Evolutionary conservation across 1,140 invertebrate species (phyloP).

Genomic region (Drosophila sulfurigaster): DNA sequence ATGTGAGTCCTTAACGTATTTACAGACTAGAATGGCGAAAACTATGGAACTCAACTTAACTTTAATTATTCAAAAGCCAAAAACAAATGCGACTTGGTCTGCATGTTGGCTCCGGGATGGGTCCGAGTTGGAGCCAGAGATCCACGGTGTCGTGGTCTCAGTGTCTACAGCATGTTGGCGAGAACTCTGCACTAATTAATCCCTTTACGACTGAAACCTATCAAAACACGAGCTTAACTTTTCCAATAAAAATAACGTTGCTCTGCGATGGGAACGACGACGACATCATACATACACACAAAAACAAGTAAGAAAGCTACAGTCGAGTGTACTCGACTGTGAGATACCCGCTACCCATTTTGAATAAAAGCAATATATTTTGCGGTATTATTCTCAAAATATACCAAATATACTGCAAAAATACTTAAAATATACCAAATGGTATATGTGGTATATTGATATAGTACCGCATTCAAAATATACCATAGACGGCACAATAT

Average conservation of each 20-base stretch:
- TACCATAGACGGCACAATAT: too few species aligned
- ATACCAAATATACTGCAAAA: too few species aligned
- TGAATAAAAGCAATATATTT: too few species aligned
- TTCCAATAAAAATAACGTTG: constrained; percentile 83
- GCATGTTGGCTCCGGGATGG: constrained; percentile 21
- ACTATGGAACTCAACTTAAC: constrained; percentile 67
- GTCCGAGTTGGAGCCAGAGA: constrained; percentile 16
- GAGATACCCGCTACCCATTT: too few species aligned
- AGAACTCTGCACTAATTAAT: constrained; percentile 80
- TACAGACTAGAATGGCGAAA: constrained; percentile 14
- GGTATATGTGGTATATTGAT: too few species aligned
- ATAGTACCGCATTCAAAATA: too few species aligned
- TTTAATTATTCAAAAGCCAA: constrained; percentile 74
- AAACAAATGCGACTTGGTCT: constrained; percentile 64
- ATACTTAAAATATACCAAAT: too few species aligned
- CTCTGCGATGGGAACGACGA: constrained; percentile 57
- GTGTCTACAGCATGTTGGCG: constrained; percentile 58
- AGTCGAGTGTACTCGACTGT: too few species aligned
- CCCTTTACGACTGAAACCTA: constrained; percentile 84
- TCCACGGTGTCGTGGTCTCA: constrained; percentile 12
- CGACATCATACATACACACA: constrained; percentile 42
- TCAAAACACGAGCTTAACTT: constrained; percentile 84
- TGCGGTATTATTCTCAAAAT: too few species aligned
- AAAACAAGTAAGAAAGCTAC: too few species aligned
- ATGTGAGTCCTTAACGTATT: constrained; percentile 15